These are phyloP conservation scores for Cryptoprocta ferox DNA, from an alignment of 2,797 vertebrate genomes.

Conservation along the genomic window DNA sequence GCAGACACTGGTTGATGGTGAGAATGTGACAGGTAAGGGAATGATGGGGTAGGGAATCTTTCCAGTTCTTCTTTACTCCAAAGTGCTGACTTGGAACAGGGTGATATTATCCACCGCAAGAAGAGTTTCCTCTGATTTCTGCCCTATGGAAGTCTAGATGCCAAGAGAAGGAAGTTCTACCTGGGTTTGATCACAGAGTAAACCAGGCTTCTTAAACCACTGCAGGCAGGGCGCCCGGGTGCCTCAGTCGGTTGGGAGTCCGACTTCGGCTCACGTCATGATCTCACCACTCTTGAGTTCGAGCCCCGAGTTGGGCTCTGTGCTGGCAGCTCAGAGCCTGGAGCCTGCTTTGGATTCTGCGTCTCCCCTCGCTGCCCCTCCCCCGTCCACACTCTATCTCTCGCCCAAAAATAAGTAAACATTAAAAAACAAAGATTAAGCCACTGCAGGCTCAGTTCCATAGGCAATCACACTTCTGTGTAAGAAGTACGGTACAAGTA, in stretches of 20 bases:
- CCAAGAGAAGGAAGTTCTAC: background rate
- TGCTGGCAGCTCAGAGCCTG: too few relatives aligned
- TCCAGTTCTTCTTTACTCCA: background rate
- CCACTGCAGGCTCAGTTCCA: background rate
- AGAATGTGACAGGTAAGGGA: background rate
- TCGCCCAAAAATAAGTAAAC: too few relatives aligned
- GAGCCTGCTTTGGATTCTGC: too few relatives aligned
- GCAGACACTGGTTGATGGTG: background rate
- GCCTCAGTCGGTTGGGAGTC: too few relatives aligned
- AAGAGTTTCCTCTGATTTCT: background rate
- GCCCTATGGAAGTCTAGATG: background rate
- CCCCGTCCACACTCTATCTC: too few relatives aligned
- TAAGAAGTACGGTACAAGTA: background rate
- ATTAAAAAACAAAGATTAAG: background rate
- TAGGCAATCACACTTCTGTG: background rate
- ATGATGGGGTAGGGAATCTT: background rate
- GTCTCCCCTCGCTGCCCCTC: too few relatives aligned
- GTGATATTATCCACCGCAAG: background rate
- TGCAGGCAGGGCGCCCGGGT: too few relatives aligned
- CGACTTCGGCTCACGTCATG: too few relatives aligned
- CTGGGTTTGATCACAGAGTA: background rate
- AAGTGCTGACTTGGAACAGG: background rate
- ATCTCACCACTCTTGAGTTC: too few relatives aligned
- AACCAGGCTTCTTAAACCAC: background rate
- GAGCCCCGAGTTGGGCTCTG: too few relatives aligned